Conservation (phyloP, 2,797 vertebrate genomes). For the Bufotes viridis region DNA sequence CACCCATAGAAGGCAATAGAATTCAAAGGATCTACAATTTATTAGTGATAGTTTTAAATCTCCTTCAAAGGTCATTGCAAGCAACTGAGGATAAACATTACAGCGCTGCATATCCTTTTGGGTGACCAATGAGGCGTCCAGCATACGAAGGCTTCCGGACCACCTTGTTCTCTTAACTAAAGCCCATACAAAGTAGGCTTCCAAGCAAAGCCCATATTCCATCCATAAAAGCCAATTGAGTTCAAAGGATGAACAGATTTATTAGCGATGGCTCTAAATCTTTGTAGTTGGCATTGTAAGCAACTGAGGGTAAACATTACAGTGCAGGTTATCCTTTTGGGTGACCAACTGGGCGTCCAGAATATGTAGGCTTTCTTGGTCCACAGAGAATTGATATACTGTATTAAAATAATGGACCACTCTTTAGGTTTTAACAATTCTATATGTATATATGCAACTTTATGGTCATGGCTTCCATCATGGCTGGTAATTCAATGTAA, state of each 20-base stretch:
- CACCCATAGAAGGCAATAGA: neutral
- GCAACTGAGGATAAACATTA: slow-evolving; percentile 6
- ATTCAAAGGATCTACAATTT: neutral
- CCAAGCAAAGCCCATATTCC: neutral
- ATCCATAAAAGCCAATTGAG: slow-evolving; percentile 1
- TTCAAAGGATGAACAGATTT: neutral
- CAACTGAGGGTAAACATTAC: slow-evolving; percentile 7
- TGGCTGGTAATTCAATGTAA: neutral
- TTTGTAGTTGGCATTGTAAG: neutral
- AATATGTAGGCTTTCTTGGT: neutral
- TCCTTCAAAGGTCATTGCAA: neutral
- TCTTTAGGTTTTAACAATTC: neutral
- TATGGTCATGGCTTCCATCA: slow-evolving; percentile 7
- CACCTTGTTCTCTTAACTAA: slow-evolving; percentile 3
- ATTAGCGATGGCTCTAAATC: neutral
- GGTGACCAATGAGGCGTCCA: neutral
- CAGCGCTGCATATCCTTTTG: neutral
- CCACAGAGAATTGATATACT: neutral
- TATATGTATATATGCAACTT: neutral
- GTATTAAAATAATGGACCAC: slow-evolving; percentile 1
- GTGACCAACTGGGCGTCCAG: neutral
- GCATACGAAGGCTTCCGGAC: neutral
- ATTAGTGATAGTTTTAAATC: neutral
- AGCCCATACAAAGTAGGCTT: neutral
- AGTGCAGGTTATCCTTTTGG: neutral